These are phyloP conservation scores for Halichondria panicea DNA, from an alignment of 37 sponge, comb jelly and placozoan genomes.

Conservation along the genomic window DNA sequence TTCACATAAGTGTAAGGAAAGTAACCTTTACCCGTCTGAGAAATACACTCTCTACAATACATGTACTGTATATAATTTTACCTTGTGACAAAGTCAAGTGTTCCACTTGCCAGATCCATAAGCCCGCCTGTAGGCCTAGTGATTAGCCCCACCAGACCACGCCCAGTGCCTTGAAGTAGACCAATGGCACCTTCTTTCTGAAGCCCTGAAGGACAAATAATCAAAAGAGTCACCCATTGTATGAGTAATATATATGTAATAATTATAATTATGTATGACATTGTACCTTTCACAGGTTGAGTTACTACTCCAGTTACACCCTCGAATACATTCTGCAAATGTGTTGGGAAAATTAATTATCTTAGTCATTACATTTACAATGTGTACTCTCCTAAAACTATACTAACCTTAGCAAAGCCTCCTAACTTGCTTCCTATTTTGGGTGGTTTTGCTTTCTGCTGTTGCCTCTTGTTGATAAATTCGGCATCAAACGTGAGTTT, in stretches of 20 bases:
- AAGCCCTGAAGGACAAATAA: constrained; percentile 58
- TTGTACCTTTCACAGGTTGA: constrained; percentile 86
- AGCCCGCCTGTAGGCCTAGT: constrained; percentile 81
- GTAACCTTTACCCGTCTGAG: no score
- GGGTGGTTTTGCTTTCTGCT: constrained; percentile 43
- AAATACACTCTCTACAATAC: no score
- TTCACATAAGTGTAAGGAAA: no score
- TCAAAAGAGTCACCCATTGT: no score
- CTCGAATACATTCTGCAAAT: constrained; percentile 62
- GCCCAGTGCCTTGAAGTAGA: constrained; percentile 77
- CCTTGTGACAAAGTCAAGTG: constrained; percentile 62
- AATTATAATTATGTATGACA: no score
- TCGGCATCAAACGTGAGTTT: constrained; percentile 81
- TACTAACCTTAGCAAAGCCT: constrained; percentile 73
- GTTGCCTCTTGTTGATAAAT: constrained; percentile 72
- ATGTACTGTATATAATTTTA: no score
- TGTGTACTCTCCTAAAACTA: no score
- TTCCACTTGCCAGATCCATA: constrained; percentile 82
- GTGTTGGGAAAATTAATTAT: no score
- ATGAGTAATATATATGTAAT: no score
- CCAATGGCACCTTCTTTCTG: constrained; percentile 87
- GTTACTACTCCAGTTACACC: constrained; percentile 83
- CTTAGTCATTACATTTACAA: no score
- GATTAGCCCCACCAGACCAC: constrained; percentile 76
- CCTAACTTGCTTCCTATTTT: constrained; percentile 60